Evolutionary conservation across 2,888 invertebrate species (phyloP).

Genomic region (Eilema sororculum): DNA sequence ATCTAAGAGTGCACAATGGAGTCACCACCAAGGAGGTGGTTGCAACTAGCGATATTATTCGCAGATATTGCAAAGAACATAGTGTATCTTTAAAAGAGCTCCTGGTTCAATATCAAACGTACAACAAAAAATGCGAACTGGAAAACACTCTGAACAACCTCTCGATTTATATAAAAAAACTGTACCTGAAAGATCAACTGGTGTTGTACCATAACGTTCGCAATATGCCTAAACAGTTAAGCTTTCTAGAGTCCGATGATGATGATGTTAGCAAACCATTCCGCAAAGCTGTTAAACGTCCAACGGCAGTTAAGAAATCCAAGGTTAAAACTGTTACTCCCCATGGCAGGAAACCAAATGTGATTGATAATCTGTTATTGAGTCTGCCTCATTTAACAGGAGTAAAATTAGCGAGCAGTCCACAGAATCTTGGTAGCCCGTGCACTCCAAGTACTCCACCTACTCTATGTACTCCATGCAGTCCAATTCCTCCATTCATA

Average conservation of each 20-base stretch:
- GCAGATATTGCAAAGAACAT: constrained; percentile 61
- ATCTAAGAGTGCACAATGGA: constrained; percentile 53
- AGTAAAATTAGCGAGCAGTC: neutral
- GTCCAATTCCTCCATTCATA: no score
- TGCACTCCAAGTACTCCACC: no score
- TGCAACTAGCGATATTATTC: constrained; percentile 64
- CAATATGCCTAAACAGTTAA: constrained; percentile 54
- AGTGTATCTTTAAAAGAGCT: constrained; percentile 53
- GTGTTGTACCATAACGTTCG: constrained; percentile 55
- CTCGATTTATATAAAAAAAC: constrained; percentile 61
- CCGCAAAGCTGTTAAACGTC: neutral
- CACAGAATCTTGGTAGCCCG: no score
- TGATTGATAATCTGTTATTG: neutral
- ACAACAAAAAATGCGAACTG: constrained; percentile 53
- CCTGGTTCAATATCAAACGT: constrained; percentile 60
- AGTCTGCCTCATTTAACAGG: neutral
- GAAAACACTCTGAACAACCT: constrained; percentile 61
- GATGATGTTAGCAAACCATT: neutral
- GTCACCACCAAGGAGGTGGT: constrained; percentile 59
- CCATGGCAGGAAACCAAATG: neutral
- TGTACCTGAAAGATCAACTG: constrained; percentile 62
- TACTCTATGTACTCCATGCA: no score
- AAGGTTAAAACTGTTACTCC: fast-evolving
- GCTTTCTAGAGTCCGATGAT: constrained; percentile 44
- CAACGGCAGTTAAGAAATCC: neutral